phyloP scores from a whole-genome alignment of 2,888 invertebrate species.

The Epinotia ramella region DNA sequence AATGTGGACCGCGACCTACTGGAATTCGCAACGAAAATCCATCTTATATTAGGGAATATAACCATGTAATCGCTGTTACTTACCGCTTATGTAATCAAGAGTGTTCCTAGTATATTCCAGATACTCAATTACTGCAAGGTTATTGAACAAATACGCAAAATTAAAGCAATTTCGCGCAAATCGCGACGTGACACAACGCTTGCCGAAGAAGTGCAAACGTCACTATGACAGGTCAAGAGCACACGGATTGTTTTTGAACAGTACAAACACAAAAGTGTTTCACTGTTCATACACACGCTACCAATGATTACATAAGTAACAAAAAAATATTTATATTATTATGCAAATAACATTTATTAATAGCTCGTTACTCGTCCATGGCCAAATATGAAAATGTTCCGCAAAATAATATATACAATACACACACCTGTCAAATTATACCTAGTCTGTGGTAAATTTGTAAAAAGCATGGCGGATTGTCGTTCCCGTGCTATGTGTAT shows the following conservation, averaged over 20 bases:
- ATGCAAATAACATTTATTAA: slow-evolving; percentile 13
- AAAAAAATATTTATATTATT: neutral
- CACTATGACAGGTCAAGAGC: slow-evolving; percentile 42
- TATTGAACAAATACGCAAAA: slow-evolving; percentile 34
- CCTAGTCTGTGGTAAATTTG: slow-evolving; percentile 40
- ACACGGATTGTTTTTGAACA: slow-evolving; percentile 16
- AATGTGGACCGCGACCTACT: slow-evolving; percentile 46
- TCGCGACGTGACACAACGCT: slow-evolving; percentile 45
- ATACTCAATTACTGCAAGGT: slow-evolving; percentile 21
- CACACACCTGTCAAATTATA: slow-evolving; percentile 24
- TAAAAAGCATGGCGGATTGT: slow-evolving; percentile 46
- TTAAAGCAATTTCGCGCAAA: slow-evolving; percentile 37
- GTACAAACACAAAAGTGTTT: neutral
- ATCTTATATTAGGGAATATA: slow-evolving; percentile 9
- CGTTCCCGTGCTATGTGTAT: slow-evolving; percentile 37
- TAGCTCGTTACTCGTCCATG: neutral
- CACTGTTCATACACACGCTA: neutral
- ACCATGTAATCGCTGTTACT: slow-evolving; percentile 13
- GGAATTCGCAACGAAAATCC: slow-evolving; percentile 39
- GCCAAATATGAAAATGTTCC: neutral
- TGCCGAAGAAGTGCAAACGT: slow-evolving; percentile 40
- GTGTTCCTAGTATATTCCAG: neutral
- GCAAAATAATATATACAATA: slow-evolving; percentile 25
- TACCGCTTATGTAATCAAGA: slow-evolving; percentile 32
- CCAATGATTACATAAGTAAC: neutral